Conservation (phyloP, 2,797 vertebrate species). For the Rhinatrema bivittatum region DNA sequence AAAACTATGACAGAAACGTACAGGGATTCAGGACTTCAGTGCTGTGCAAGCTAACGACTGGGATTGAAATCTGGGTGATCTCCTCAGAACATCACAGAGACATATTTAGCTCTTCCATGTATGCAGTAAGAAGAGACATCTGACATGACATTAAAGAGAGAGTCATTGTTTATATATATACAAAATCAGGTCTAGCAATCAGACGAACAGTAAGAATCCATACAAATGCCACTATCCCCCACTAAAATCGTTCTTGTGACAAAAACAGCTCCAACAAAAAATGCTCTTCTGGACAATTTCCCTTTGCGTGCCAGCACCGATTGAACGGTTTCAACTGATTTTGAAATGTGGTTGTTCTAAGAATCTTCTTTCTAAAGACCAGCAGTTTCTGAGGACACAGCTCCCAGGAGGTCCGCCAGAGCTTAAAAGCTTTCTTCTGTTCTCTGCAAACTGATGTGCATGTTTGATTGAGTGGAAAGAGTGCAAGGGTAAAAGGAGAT, state of each 20-base stretch:
- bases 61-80: too few relatives aligned
- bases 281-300: constrained; percentile 39
- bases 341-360: constrained; percentile 38
- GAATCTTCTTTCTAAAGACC: too few relatives aligned
- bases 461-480: constrained; percentile 67
- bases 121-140: constrained; percentile 49
- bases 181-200: constrained; percentile 56
- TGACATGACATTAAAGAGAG: constrained; percentile 45
- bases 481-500: constrained; percentile 62
- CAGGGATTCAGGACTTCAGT: too few relatives aligned
- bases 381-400: constrained; percentile 57
- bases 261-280: constrained; percentile 46
- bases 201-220: constrained; percentile 62
- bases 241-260: constrained; percentile 38
- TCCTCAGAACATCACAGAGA: neutral
- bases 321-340: constrained; percentile 35
- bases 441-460: constrained; percentile 40
- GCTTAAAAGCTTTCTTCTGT: constrained; percentile 62
- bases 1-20: too few relatives aligned
- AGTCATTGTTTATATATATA: constrained; percentile 56
- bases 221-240: too few relatives aligned
- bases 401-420: constrained; percentile 54
- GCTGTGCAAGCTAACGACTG: too few relatives aligned
- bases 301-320: constrained; percentile 56
- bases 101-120: constrained; percentile 39